Conservation (phyloP, 2,888 invertebrate genomes). For the Pyrrhosoma nymphula region DNA sequence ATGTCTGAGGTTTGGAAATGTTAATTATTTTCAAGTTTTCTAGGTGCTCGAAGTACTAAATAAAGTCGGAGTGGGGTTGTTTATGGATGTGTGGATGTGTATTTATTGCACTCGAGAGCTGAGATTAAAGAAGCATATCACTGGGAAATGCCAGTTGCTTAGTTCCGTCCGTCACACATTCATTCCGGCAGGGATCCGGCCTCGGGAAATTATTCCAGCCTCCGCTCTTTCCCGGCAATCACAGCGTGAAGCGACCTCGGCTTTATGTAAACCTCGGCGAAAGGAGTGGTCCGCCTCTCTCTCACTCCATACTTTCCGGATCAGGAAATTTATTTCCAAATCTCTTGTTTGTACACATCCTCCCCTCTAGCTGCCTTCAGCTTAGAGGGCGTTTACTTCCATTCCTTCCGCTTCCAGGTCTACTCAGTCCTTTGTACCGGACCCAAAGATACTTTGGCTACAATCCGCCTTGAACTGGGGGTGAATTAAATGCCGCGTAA, state of each 20-base stretch:
- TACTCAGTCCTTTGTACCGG: not conserved
- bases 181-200: not conserved
- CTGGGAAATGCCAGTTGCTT: not conserved
- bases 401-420: not conserved
- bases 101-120: not conserved
- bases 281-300: not conserved
- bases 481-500: slow-evolving; percentile 50
- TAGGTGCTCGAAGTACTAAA: no score
- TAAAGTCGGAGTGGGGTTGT: no score
- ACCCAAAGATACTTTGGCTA: not conserved
- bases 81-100: no score
- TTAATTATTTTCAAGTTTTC: no score
- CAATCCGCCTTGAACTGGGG: slow-evolving; percentile 13
- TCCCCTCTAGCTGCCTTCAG: not conserved
- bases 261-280: not conserved
- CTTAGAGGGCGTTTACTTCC: not conserved
- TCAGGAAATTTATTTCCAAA: not conserved
- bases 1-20: no score
- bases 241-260: not conserved
- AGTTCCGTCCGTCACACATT: not conserved
- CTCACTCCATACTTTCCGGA: not conserved
- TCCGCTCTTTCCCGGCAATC: not conserved
- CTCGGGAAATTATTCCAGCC: not conserved
- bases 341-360: not conserved
- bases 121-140: not conserved